phyloP scores from a whole-genome alignment of 2,113 vertebrate species.

The Cephalophus harveyi region DNA sequence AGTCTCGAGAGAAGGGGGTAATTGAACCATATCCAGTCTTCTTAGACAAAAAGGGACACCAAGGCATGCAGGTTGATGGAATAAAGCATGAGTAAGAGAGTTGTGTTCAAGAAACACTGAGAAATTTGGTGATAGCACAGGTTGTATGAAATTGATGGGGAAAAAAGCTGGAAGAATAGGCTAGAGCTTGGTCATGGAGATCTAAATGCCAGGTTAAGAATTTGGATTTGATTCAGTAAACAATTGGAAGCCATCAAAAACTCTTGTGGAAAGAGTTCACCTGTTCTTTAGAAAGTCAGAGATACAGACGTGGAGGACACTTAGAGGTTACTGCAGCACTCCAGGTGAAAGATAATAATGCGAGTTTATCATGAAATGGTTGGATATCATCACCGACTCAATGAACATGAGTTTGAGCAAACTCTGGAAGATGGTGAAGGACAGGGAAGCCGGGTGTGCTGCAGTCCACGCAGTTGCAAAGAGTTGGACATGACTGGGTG shows the following conservation, averaged over 20 bases:
- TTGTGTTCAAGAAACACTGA: background rate
- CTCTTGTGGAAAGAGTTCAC: background rate
- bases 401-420: background rate
- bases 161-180: background rate
- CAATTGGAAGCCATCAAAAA: background rate
- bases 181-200: background rate
- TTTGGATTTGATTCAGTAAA: background rate
- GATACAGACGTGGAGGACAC: background rate
- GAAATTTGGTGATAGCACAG: background rate
- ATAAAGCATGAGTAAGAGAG: background rate
- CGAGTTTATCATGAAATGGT: background rate
- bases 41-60: background rate
- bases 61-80: background rate
- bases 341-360: background rate
- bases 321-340: background rate
- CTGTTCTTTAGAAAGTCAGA: background rate
- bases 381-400: background rate
- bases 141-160: background rate
- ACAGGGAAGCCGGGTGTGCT: background rate
- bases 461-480: background rate
- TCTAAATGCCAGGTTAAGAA: background rate
- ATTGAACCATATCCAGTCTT: background rate
- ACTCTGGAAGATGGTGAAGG: background rate
- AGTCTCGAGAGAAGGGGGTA: background rate
- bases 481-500: background rate